These are phyloP conservation scores for Ichneumoninae sp. DNA, from an alignment of 2,888 invertebrate species.

Conservation along the genomic window DNA sequence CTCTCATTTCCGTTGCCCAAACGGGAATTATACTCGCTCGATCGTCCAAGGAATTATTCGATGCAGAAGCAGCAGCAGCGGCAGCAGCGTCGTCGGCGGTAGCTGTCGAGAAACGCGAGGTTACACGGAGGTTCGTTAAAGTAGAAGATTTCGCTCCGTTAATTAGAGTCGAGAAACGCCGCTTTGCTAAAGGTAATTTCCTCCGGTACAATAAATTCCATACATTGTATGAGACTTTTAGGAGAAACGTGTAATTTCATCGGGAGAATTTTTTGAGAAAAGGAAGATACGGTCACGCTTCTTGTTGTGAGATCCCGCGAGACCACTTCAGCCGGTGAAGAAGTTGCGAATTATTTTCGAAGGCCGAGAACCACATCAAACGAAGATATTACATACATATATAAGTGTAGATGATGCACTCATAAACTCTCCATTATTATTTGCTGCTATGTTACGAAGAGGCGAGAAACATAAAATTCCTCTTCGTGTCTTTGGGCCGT, in stretches of 20 bases:
- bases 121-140: conserved; percentile 54
- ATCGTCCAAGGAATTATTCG: conserved; percentile 35
- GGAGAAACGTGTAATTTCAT: conserved; percentile 39
- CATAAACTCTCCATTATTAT: conserved; percentile 40
- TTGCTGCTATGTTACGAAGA: conserved; percentile 6
- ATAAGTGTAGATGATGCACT: background rate
- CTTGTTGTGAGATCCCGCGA: conserved; percentile 9
- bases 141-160: conserved; percentile 39
- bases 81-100: background rate
- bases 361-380: background rate
- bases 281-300: background rate
- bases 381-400: background rate
- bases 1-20: conserved; percentile 47
- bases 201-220: conserved; percentile 47
- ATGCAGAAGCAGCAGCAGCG: conserved; percentile 7
- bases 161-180: conserved; percentile 27
- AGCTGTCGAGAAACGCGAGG: conserved; percentile 36
- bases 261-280: background rate
- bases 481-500: conserved; percentile 32
- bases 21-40: conserved; percentile 24
- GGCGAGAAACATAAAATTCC: conserved; percentile 22
- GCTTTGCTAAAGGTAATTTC: conserved; percentile 45
- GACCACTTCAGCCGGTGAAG: background rate
- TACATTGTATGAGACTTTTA: conserved; percentile 45
- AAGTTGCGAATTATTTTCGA: conserved; percentile 1